phyloP scores from a whole-genome alignment of 2,113 vertebrate species.

The Crotalus horridus region DNA sequence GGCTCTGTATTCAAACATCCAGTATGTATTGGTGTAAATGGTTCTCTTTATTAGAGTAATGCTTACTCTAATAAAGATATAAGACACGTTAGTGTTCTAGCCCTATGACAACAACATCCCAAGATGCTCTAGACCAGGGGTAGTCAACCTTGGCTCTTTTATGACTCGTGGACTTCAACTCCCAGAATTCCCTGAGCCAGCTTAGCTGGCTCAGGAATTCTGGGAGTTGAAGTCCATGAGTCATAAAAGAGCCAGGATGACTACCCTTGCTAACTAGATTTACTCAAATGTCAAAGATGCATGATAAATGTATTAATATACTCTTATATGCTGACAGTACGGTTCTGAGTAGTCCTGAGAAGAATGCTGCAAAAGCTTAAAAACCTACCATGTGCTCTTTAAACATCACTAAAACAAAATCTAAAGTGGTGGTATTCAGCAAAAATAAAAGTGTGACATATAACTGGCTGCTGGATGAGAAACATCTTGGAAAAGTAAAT shows the following conservation, averaged over 20 bases:
- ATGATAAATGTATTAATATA: background rate
- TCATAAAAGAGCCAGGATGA: no score
- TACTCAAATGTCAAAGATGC: background rate
- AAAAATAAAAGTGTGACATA: background rate
- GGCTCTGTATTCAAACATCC: background rate
- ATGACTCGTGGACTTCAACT: no score
- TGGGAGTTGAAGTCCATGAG: no score
- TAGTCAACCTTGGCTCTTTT: no score
- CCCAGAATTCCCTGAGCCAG: no score
- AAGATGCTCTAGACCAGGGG: background rate
- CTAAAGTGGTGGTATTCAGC: background rate
- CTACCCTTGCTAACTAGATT: no score
- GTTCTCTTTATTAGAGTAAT: background rate
- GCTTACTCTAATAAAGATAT: background rate
- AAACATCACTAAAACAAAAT: background rate
- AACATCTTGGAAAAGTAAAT: no score
- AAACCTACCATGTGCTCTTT: background rate
- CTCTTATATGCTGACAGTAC: no score
- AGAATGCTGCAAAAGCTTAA: background rate
- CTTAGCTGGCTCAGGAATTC: no score
- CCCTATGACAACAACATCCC: background rate
- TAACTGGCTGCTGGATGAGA: background rate
- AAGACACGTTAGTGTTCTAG: background rate
- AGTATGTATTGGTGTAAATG: background rate
- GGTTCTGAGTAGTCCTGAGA: background rate